Conservation (phyloP, 2,113 vertebrate species). For the Colaptes auratus region DNA sequence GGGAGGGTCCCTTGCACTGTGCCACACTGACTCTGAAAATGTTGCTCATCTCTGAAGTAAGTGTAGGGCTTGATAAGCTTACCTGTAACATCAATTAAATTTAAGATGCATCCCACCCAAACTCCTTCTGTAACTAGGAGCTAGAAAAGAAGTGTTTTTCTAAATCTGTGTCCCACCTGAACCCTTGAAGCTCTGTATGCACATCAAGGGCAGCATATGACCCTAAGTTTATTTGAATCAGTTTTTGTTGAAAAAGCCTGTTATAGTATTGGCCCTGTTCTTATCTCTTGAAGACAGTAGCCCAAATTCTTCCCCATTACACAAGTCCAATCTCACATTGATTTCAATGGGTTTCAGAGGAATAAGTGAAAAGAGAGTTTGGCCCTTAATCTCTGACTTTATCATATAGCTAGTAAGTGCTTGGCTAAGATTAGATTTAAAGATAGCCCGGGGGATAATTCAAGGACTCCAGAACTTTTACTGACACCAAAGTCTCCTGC, state of each 20-base stretch:
- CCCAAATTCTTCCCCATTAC: slow-evolving; percentile 29
- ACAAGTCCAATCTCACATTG: slow-evolving; percentile 61
- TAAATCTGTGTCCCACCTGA: background rate
- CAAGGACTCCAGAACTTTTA: slow-evolving; percentile 41
- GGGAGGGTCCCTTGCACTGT: background rate
- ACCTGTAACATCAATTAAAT: background rate
- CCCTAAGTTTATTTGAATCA: background rate
- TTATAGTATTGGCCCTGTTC: slow-evolving; percentile 46
- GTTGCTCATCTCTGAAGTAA: background rate
- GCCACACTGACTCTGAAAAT: background rate
- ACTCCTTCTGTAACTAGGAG: background rate
- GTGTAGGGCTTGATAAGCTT: background rate
- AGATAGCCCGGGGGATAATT: slow-evolving; percentile 48
- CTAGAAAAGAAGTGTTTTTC: background rate
- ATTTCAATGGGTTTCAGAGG: slow-evolving; percentile 48
- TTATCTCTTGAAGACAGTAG: slow-evolving; percentile 57
- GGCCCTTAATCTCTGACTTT: slow-evolving; percentile 49
- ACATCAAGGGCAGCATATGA: slow-evolving; percentile 13
- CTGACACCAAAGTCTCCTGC: background rate
- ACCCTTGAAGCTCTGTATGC: background rate
- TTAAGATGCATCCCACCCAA: background rate
- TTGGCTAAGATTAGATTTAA: slow-evolving; percentile 59
- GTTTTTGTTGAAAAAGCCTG: background rate
- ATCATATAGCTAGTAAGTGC: slow-evolving; percentile 36
- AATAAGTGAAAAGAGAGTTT: slow-evolving; percentile 52